Percentiles rank a stretch among this genome's conserved stretches.
Evolutionary conservation across 2,113 vertebrate species (phyloP).

Genomic region (Coturnix japonica): DNA sequence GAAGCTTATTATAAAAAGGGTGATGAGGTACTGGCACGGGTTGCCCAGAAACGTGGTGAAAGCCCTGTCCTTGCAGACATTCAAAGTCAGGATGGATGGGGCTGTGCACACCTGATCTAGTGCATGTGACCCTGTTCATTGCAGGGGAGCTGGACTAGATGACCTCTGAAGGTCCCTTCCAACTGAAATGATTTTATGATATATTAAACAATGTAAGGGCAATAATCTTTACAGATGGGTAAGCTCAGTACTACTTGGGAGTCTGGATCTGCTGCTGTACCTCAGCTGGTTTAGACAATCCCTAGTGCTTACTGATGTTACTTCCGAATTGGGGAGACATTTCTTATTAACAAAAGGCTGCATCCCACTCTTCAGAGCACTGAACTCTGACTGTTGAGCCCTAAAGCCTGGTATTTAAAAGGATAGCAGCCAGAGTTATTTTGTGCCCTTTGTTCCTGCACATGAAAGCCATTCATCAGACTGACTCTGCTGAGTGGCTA

Average conservation of each 20-base stretch:
- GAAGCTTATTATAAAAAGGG: too few relatives aligned
- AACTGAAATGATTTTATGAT: background rate
- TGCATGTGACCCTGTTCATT: too few relatives aligned
- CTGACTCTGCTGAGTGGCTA: background rate
- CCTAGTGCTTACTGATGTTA: background rate
- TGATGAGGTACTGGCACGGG: too few relatives aligned
- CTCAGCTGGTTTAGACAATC: background rate
- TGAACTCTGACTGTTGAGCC: background rate
- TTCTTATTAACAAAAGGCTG: background rate
- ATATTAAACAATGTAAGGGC: background rate
- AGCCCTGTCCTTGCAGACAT: too few relatives aligned
- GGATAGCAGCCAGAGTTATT: background rate
- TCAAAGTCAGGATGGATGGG: too few relatives aligned
- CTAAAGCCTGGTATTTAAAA: background rate
- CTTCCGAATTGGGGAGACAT: background rate
- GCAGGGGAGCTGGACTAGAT: too few relatives aligned
- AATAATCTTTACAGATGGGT: background rate
- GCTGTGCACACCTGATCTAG: too few relatives aligned
- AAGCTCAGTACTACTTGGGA: background rate
- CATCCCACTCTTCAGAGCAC: background rate
- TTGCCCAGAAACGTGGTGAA: too few relatives aligned
- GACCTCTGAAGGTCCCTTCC: too few relatives aligned
- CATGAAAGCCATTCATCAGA: slow-evolving; percentile 45
- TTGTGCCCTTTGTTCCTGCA: slow-evolving; percentile 8
- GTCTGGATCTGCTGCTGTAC: background rate